Base-by-base conservation (phyloP, 1,140 invertebrate genomes). In the Saccostrea echinata region DNA sequence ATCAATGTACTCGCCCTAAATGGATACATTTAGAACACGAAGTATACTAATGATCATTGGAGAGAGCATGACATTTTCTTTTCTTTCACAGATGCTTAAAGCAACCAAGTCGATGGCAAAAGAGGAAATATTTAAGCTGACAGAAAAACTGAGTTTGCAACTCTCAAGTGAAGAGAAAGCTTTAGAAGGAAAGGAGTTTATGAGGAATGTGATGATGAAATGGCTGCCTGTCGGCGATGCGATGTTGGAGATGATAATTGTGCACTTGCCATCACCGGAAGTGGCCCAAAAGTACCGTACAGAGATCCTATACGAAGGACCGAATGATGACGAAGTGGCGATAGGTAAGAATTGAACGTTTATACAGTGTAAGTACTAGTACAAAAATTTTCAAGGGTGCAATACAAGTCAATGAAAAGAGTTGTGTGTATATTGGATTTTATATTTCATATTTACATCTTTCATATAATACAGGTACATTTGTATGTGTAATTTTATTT, bases 181-280 rank as follows among this genome's bases (percentile, higher is more conserved):
- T 88, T 98, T 99, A 95, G 98, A 99, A 71, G 95, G 94, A 53
- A 96, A 96, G 86, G 89, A 91, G 4, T 92, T 95, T 35, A 92
- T 93, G 92, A 86, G 90, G 33, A 89, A 71, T 2, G 98, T 99
- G 43, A 99, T 99, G 98, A 97, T 98, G 94, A 98, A 97, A 86
- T 99, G 99, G 99, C 96, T 99, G 93, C 99, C 99, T 84, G 99
- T 99, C 95, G 99, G 99, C 93, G 99, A 99, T 95, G 98, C 99
- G 94, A 96, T 99, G 92, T 97, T 99, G 97, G 98, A 99, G 96
- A 99, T 99, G 99, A 99, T 99, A 96, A 98, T 98, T 95, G 99
- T 99, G 94, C 99, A 99, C 95, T 96, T 99, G 93, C 99, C 99
- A 89, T 99, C 99, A 43, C 99, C 99, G 43, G 98, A 99, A 30